Percentiles rank a stretch among this genome's conserved stretches.
phyloP scores from a whole-genome alignment of 2,888 invertebrate species.

The Polietes domitor region DNA sequence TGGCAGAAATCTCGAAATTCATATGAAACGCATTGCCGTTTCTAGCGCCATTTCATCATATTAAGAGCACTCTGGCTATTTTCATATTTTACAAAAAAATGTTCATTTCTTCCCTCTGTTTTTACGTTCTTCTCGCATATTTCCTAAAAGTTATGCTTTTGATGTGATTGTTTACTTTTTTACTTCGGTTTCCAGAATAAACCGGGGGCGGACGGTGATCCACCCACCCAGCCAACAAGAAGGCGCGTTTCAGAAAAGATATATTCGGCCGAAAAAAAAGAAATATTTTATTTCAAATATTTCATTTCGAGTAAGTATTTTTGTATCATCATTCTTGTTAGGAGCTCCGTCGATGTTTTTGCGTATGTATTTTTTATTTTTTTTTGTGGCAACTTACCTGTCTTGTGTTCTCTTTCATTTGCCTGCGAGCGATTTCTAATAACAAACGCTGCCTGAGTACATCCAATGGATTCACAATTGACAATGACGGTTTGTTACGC shows the following conservation, averaged over 20 bases:
- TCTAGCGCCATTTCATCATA: neutral
- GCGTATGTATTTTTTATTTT: neutral
- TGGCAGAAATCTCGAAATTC: neutral
- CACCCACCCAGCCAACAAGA: neutral
- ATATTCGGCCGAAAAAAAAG: neutral
- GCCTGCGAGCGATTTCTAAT: constrained; percentile 91
- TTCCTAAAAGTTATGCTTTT: constrained; percentile 43
- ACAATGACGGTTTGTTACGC: constrained; percentile 87
- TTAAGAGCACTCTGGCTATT: neutral
- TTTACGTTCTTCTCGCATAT: neutral
- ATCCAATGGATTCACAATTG: constrained; percentile 93
- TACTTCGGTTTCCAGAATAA: neutral
- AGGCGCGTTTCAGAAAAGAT: neutral
- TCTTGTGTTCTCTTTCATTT: constrained; percentile 88
- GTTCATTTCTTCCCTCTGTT: neutral
- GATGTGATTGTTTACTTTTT: constrained; percentile 20
- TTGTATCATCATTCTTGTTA: neutral
- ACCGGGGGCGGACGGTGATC: neutral
- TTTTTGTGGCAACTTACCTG: constrained; percentile 81
- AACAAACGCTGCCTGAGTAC: constrained; percentile 91
- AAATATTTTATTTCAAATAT: constrained; percentile 36
- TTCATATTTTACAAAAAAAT: neutral
- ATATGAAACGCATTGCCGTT: neutral
- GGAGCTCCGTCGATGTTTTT: neutral
- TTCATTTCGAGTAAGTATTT: constrained; percentile 1